These are phyloP conservation scores for Hyles vespertilio DNA, from an alignment of 1,140 invertebrate genomes.

Conservation along the genomic window DNA sequence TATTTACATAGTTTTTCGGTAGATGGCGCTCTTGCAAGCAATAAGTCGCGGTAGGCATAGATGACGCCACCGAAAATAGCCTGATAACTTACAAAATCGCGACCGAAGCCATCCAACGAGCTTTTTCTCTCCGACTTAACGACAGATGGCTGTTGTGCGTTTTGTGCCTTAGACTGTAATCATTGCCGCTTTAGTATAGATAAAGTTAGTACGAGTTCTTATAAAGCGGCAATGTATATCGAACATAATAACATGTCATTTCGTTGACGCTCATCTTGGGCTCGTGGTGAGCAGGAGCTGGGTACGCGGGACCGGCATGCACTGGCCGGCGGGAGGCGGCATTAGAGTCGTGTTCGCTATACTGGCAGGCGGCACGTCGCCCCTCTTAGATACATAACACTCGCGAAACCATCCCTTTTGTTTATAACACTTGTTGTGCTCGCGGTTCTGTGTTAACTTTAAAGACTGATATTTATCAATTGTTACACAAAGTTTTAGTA, in stretches of 20 bases:
- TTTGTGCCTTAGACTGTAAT: not conserved
- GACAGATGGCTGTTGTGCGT: not conserved
- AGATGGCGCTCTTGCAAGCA: too few relatives aligned
- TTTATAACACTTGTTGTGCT: conserved; percentile 64
- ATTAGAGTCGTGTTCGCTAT: conserved; percentile 61
- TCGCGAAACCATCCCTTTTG: conserved; percentile 61
- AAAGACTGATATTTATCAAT: conserved; percentile 9
- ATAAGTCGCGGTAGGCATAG: conserved; percentile 1
- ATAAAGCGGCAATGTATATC: conserved; percentile 11
- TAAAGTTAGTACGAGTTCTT: not conserved
- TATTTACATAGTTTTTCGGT: too few relatives aligned
- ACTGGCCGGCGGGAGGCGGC: conserved; percentile 42
- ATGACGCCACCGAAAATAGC: conserved; percentile 9
- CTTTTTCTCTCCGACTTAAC: conserved; percentile 26
- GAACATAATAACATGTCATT: not conserved
- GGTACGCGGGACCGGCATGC: conserved; percentile 38
- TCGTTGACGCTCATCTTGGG: not conserved
- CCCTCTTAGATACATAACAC: conserved; percentile 38
- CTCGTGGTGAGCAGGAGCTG: conserved; percentile 31
- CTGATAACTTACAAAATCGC: not conserved
- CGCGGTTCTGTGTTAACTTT: conserved; percentile 21
- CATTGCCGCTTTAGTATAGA: conserved; percentile 13
- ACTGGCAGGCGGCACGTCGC: conserved; percentile 59
- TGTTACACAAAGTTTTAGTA: conserved; percentile 14
- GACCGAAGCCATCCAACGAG: conserved; percentile 15